Base-by-base conservation (phyloP, 2,797 vertebrate species). In the Tokudaia tokunoshimensis region DNA sequence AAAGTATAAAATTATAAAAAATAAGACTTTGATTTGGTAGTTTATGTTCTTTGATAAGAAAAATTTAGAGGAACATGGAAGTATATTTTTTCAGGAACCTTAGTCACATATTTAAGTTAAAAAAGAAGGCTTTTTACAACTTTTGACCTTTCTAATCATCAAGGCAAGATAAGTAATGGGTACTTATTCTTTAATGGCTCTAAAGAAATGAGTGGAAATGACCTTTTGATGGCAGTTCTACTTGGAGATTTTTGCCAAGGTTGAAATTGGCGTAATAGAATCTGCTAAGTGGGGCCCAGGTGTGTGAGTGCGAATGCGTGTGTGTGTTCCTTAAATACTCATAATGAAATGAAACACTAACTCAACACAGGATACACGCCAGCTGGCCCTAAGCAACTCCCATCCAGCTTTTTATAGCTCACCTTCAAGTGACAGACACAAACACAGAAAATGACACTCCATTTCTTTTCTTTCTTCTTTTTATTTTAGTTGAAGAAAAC, bases 141-240 rank as follows among this genome's bases (percentile, higher is more conserved):
- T 94, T 98, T 83, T 98, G 98, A 99, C 98, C 98, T 98, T 98
- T 98, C 95, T 98, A 97, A 98, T 95, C 96, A 90, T 95, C 91
- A 97, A 97, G 94, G 94, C 91, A 97, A 98, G 94, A 92, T 97
- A 76, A 55, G 83, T 97, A 98, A 98, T 98, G 96, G 97, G 97
- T 98, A 95, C 89, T 97, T 97, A 96, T 0, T 89, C 93, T 98
- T 98, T 98, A 98, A 98, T 98, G 97, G 96, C 82, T 97, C 96
- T 97, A 98, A 96, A 98, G 96, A 88, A 97, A 97, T 96, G 94
- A 97, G 90, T 93, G 98, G 98, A 98, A 96, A 86, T 98, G 97
- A 98, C 94, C 97, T 98, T 98, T 98, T 94, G 97, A 97, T 89
- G 96, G 76, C 37, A 52, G 83, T 81, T 96, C 91, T 97, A 10